These are phyloP conservation scores for Coluber constrictor DNA, from an alignment of 2,797 vertebrate genomes.

Conservation along the genomic window DNA sequence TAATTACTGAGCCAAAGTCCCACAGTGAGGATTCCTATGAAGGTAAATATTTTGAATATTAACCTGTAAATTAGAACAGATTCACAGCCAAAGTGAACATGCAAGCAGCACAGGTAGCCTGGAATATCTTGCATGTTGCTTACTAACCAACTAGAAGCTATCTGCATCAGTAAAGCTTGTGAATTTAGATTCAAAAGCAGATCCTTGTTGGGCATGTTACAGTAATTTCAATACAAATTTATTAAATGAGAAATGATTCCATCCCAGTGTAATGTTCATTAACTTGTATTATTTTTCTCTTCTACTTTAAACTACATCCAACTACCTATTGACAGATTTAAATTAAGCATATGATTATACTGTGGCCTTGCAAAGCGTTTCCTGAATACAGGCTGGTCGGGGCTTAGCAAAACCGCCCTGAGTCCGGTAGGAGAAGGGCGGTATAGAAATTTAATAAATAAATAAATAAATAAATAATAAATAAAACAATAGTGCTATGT, in stretches of 20 bases:
- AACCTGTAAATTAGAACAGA: not conserved
- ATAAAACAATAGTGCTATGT: not conserved
- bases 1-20: not conserved
- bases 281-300: not conserved
- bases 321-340: not conserved
- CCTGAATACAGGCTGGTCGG: not conserved
- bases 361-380: not conserved
- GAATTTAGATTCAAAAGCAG: not conserved
- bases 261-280: not conserved
- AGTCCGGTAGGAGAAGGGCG: no score
- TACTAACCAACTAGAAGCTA: not conserved
- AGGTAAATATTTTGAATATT: not conserved
- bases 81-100: not conserved
- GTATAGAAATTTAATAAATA: no score
- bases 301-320: not conserved
- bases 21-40: not conserved
- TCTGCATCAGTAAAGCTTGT: not conserved
- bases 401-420: not conserved
- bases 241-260: not conserved
- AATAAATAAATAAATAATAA: no score
- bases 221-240: not conserved
- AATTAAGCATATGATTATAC: not conserved
- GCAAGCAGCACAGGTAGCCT: not conserved
- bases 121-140: not conserved
- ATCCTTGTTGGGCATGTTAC: not conserved